A percentile compares a stretch with the other conserved stretches of the same genome.
Conservation (phyloP, 2,797 vertebrate species). For the Eulemur albifrons region DNA sequence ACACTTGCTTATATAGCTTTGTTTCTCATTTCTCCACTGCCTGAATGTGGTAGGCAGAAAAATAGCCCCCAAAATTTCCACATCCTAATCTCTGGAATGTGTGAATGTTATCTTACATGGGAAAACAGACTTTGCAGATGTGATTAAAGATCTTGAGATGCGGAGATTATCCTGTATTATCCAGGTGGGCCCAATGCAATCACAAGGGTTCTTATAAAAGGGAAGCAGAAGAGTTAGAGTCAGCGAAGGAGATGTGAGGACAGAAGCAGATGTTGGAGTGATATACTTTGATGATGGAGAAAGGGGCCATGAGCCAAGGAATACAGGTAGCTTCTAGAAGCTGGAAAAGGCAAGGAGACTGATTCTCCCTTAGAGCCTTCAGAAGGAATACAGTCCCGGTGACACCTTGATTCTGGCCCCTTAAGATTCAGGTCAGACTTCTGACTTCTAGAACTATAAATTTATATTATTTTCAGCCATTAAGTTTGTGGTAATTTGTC, state of each 20-base stretch:
- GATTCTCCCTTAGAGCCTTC: background rate
- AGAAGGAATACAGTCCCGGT: background rate
- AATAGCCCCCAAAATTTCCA: background rate
- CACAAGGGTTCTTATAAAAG: background rate
- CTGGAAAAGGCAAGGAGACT: background rate
- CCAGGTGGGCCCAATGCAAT: background rate
- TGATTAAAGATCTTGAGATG: background rate
- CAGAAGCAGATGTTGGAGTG: background rate
- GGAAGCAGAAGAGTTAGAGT: background rate
- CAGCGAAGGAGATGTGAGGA: background rate
- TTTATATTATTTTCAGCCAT: background rate
- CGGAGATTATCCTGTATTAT: background rate
- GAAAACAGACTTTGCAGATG: background rate
- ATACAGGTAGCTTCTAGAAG: background rate
- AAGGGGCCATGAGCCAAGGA: background rate
- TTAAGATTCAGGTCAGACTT: background rate
- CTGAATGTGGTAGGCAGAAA: background rate
- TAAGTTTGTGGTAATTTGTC: background rate
- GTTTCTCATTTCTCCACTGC: background rate
- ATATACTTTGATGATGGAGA: background rate
- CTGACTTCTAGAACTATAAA: background rate
- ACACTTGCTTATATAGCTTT: background rate
- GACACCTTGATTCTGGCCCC: background rate
- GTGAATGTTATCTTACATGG: background rate
- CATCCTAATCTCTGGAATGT: background rate